Evolutionary conservation across 1,140 invertebrate species (phyloP), one percentile per base, ranked within the genome.

Genomic region (Neodiprion fabricii): DNA sequence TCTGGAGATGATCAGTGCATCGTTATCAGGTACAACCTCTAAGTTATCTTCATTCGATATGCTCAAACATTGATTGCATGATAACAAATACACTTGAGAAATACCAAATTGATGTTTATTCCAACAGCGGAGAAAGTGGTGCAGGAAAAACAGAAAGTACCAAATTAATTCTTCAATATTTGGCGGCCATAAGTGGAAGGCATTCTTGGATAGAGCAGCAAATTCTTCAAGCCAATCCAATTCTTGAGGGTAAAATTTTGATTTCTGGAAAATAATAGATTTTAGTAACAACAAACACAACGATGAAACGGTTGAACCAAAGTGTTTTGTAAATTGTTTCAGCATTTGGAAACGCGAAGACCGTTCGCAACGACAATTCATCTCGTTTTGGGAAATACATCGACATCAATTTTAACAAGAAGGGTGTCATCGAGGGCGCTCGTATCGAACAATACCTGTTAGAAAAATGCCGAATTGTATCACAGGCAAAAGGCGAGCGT

Each of bases 311-410:
- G 14, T 68, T 4, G 4, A 28, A 68, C 23, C 61, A 48, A 70
- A 50, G 11, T 12, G 9, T 14, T 23, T 12, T 8, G 1, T 10
- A 74, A 40, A 40, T 40, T 40, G 28, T 81, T 84, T 72, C 81
- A 93, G 97, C 97, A 7, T 99, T 99, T 87, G 98, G 97, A 75
- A 99, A 99, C 89, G 97, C 98, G 1, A 99, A 98, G 88, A 99
- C 97, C 0, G 95, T 98, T 10, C 91, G 96, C 67, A 99, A 99
- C 85, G 97, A 99, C 83, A 99, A 99, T 87, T 98, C 97, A 0
- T 98, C 96, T 47, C 91, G 98, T 75, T 95, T 99, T 85, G 97
- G 98, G 72, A 99, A 99, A 89, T 99, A 98, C 85, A 98, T 99
- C 78, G 96, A 98, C 82, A 97, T 99, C 78, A 93, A 96, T 82